phyloP scores from a whole-genome alignment of 2,888 invertebrate genomes.

The Micropterix aruncella region DNA sequence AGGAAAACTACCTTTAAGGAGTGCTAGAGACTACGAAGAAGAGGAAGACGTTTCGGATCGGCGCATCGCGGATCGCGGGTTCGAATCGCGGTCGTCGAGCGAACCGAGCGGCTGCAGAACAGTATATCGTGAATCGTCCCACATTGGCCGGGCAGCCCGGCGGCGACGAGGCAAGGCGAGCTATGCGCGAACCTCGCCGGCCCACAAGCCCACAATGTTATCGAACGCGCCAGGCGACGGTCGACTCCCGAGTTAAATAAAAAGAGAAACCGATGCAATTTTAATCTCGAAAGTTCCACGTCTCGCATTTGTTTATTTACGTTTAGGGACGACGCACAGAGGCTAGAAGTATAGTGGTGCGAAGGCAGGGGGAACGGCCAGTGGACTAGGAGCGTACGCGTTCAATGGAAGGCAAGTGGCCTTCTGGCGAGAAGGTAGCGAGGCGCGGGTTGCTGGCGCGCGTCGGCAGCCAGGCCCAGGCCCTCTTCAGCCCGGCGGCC shows the following conservation, averaged over 20 bases:
- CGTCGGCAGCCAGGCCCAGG: conserved; percentile 39
- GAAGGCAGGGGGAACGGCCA: conserved; percentile 38
- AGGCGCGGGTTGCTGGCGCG: conserved; percentile 37
- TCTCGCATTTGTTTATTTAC: too few relatives aligned
- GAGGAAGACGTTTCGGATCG: too few relatives aligned
- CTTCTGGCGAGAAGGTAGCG: conserved; percentile 17
- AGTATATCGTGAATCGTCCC: too few relatives aligned
- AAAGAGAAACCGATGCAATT: not conserved
- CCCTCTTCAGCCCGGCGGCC: conserved; percentile 33
- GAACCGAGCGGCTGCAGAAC: too few relatives aligned
- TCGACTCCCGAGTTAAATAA: not conserved
- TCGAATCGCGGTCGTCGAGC: too few relatives aligned
- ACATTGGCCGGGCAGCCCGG: too few relatives aligned
- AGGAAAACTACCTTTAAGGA: too few relatives aligned
- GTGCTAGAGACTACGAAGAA: too few relatives aligned
- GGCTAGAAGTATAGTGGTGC: conserved; percentile 30
- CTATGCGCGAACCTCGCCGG: not conserved
- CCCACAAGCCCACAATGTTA: not conserved
- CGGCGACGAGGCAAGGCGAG: not conserved
- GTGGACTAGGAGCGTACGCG: conserved; percentile 28
- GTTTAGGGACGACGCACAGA: too few relatives aligned
- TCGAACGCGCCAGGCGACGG: not conserved
- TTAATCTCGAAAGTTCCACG: too few relatives aligned
- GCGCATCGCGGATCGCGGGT: too few relatives aligned
- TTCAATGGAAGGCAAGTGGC: conserved; percentile 2